Evolutionary conservation across 2,797 vertebrate genomes (phyloP).

Genomic region (Rallus crepitans): DNA sequence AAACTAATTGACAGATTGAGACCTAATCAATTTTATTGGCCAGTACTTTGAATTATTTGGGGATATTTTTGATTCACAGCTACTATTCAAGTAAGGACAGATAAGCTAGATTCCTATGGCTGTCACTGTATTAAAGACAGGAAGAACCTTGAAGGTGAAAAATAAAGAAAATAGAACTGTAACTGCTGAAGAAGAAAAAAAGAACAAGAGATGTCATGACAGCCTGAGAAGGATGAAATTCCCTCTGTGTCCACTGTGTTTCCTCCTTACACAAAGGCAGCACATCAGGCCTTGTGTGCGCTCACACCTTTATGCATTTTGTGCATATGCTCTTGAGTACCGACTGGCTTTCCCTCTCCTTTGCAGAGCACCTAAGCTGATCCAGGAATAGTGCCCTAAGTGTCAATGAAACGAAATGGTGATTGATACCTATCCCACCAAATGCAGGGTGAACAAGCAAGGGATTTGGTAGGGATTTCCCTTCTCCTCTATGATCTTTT

Average conservation of each 20-base stretch:
- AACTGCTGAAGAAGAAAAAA: background rate
- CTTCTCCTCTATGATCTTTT: background rate
- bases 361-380: background rate
- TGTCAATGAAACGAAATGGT: background rate
- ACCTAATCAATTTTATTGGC: background rate
- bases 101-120: background rate
- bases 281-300: background rate
- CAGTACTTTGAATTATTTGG: background rate
- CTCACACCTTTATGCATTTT: background rate
- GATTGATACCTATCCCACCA: background rate
- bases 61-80: background rate
- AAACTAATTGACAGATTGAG: background rate
- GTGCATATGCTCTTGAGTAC: background rate
- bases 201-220: fast-evolving
- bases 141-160: background rate
- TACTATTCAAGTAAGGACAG: background rate
- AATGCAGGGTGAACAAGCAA: background rate
- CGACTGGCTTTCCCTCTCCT: background rate
- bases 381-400: background rate
- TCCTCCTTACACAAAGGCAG: background rate
- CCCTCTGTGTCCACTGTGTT: background rate
- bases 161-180: background rate
- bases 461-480: background rate
- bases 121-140: background rate
- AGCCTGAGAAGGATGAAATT: background rate